Percentiles rank a stretch among this genome's conserved stretches.
Evolutionary conservation across 2,113 vertebrate genomes (phyloP).

Genomic region (Panthera uncia): DNA sequence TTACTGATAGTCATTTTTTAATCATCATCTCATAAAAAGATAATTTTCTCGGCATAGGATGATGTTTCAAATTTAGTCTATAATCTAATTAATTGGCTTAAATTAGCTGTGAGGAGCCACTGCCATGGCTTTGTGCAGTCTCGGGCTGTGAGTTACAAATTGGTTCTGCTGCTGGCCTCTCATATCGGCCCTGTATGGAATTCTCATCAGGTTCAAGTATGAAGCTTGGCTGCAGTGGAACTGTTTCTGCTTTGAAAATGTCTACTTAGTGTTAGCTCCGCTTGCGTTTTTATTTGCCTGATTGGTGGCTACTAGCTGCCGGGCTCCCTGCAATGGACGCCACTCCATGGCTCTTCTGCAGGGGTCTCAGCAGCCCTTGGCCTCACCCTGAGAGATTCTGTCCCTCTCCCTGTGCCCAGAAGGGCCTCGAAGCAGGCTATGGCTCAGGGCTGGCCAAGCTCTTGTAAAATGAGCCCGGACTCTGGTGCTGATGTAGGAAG

Average conservation of each 20-base stretch:
- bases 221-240: constrained; percentile 52
- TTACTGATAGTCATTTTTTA: constrained; percentile 76
- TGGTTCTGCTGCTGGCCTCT: constrained; percentile 58
- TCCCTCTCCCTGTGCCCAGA: not conserved
- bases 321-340: not conserved
- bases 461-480: not conserved
- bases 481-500: not conserved
- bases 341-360: not conserved
- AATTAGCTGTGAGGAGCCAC: constrained; percentile 60
- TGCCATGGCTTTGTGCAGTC: not conserved
- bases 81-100: constrained; percentile 74
- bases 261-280: not conserved
- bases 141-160: constrained; percentile 59
- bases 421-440: not conserved
- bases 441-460: not conserved
- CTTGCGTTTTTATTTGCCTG: not conserved
- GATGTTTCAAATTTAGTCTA: constrained; percentile 76
- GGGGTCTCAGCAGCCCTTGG: not conserved
- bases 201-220: constrained; percentile 51
- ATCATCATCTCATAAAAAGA: constrained; percentile 76
- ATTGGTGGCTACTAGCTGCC: not conserved
- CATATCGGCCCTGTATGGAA: constrained; percentile 45
- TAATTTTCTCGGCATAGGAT: constrained; percentile 63
- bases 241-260: constrained; percentile 69
- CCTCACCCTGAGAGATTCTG: not conserved